phyloP scores from a whole-genome alignment of 2,113 vertebrate species.

The Ptilorrhoa leucosticta region DNA sequence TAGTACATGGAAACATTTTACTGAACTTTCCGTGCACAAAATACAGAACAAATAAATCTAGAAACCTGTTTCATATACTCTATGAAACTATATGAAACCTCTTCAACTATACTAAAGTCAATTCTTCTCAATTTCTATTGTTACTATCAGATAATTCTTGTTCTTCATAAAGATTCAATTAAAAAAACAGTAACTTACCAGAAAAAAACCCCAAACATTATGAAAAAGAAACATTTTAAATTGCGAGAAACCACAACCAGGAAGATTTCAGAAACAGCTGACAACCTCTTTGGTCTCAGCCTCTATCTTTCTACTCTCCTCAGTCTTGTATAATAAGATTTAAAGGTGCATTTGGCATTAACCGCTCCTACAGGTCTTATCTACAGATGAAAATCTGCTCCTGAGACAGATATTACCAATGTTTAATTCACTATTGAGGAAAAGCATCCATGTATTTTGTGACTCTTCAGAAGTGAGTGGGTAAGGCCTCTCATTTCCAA shows the following conservation, averaged over 20 bases:
- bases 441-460: background rate
- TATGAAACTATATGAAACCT: background rate
- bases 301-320: background rate
- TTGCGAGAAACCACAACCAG: background rate
- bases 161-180: background rate
- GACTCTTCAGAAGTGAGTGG: background rate
- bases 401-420: background rate
- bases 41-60: background rate
- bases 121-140: background rate
- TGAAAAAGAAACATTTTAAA: background rate
- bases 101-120: background rate
- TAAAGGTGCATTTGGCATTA: background rate
- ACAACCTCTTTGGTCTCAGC: background rate
- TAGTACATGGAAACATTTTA: background rate
- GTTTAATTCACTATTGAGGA: background rate
- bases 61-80: background rate
- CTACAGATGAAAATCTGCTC: background rate
- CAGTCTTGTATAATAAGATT: background rate
- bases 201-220: background rate
- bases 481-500: background rate
- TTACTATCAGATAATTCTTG: background rate
- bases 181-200: background rate
- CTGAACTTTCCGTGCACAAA: background rate
- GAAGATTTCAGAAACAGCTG: background rate
- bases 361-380: background rate